Conservation (phyloP, 2,113 vertebrate species). For the Albula goreensis region DNA sequence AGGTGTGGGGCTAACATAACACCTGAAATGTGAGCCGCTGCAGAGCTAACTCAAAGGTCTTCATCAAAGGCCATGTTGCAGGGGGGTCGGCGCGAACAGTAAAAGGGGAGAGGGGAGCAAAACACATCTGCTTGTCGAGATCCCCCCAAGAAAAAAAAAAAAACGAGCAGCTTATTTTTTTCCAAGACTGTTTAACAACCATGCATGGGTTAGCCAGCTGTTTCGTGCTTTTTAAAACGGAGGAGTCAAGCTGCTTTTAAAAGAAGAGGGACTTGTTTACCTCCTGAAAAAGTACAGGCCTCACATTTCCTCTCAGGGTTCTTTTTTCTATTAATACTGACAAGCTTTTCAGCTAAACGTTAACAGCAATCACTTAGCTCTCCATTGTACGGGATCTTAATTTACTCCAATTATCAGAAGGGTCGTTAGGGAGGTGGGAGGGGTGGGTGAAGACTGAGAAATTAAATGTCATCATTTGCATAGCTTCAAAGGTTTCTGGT, state of each 20-base stretch:
- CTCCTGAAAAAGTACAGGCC: neutral
- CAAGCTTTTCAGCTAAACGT: neutral
- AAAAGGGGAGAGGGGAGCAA: neutral
- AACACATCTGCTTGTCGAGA: neutral
- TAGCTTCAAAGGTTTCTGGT: neutral
- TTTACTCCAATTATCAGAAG: neutral
- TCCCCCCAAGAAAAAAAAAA: neutral
- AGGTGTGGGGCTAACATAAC: slow-evolving; percentile 52
- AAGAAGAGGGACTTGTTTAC: neutral
- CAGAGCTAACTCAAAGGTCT: slow-evolving; percentile 30
- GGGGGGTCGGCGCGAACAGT: too few species aligned
- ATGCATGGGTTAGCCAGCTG: neutral
- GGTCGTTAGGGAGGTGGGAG: too few species aligned
- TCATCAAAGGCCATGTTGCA: slow-evolving; percentile 13
- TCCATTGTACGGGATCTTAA: neutral
- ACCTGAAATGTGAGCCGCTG: slow-evolving; percentile 58
- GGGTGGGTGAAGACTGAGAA: neutral
- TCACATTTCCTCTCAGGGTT: too few species aligned
- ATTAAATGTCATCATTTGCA: slow-evolving; percentile 22
- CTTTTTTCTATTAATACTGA: neutral
- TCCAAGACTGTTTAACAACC: neutral
- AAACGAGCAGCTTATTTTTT: neutral
- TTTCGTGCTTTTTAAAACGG: neutral
- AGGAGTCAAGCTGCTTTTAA: neutral
- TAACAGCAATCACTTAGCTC: neutral